Evolutionary conservation across 2,797 vertebrate species (phyloP).

Genomic region (Petrocephalus schoutedeni): DNA sequence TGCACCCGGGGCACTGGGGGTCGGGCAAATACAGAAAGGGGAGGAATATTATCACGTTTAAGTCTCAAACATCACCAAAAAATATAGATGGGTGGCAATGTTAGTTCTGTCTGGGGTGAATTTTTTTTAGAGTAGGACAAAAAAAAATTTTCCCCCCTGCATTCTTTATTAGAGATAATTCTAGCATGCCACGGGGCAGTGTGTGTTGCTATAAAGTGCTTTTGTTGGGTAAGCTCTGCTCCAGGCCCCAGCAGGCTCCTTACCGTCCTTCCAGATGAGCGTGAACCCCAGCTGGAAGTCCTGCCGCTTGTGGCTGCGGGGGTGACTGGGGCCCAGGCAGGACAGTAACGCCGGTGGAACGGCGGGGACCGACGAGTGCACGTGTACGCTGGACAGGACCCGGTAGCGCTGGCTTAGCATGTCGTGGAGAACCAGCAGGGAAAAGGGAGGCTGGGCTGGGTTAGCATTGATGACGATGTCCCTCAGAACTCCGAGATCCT

Average conservation of each 20-base stretch:
- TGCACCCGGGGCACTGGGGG: conserved; percentile 83
- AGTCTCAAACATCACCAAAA: neutral
- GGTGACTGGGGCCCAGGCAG: conserved; percentile 78
- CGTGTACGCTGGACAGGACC: conserved; percentile 80
- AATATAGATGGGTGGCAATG: neutral
- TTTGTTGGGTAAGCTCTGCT: neutral
- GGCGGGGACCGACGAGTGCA: conserved; percentile 74
- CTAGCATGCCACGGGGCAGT: neutral
- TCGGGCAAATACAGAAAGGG: neutral
- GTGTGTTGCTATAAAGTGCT: neutral
- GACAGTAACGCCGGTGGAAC: conserved; percentile 76
- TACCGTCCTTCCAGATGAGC: conserved; percentile 97
- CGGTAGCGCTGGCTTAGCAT: conserved; percentile 80
- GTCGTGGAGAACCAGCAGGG: conserved; percentile 80
- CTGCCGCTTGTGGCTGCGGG: conserved; percentile 70
- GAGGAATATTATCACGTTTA: neutral
- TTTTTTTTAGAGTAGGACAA: neutral
- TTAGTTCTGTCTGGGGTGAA: neutral
- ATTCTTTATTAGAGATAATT: neutral
- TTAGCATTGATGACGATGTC: conserved; percentile 94
- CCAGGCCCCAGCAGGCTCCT: conserved; percentile 34
- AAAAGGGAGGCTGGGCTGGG: conserved; percentile 77
- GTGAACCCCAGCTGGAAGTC: conserved; percentile 90
- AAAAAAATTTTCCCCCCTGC: neutral
- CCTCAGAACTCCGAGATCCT: conserved; percentile 82